Percentiles rank a stretch among this genome's conserved stretches.
Evolutionary conservation across 2,113 vertebrate species (phyloP).

Genomic region (Hemiprocne comata): DNA sequence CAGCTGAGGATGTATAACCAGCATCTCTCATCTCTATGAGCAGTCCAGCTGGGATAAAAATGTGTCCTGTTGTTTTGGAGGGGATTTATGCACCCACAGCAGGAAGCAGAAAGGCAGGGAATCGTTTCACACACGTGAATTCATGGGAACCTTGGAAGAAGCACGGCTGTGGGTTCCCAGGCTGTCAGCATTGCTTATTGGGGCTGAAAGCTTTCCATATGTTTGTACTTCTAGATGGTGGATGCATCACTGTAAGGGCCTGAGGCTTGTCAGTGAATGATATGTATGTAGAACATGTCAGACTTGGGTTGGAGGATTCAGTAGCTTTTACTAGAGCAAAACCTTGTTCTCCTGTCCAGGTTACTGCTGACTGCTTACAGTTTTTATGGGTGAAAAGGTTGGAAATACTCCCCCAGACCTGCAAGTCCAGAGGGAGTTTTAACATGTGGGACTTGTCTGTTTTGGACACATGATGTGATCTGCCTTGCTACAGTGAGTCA

Average conservation of each 20-base stretch:
- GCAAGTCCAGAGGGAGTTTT: background rate
- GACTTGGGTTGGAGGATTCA: background rate
- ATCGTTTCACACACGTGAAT: background rate
- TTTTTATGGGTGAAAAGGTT: background rate
- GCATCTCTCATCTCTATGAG: background rate
- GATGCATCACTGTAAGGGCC: background rate
- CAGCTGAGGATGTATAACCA: background rate
- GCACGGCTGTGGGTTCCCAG: background rate
- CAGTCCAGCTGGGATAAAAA: background rate
- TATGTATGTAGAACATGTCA: background rate
- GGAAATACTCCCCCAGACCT: background rate
- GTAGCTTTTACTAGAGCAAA: background rate
- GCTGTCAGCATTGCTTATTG: background rate
- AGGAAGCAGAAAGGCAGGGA: background rate
- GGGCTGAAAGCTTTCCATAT: background rate
- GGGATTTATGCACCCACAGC: background rate
- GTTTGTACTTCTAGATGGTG: background rate
- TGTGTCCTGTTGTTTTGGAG: background rate
- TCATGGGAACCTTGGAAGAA: background rate
- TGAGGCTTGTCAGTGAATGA: background rate
- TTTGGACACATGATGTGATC: background rate
- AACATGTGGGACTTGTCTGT: fast-evolving
- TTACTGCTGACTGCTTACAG: background rate
- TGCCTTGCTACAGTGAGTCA: background rate
- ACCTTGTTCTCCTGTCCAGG: background rate